Base-by-base conservation (phyloP, 2,888 invertebrate species). In the Ephialtes manifestator region DNA sequence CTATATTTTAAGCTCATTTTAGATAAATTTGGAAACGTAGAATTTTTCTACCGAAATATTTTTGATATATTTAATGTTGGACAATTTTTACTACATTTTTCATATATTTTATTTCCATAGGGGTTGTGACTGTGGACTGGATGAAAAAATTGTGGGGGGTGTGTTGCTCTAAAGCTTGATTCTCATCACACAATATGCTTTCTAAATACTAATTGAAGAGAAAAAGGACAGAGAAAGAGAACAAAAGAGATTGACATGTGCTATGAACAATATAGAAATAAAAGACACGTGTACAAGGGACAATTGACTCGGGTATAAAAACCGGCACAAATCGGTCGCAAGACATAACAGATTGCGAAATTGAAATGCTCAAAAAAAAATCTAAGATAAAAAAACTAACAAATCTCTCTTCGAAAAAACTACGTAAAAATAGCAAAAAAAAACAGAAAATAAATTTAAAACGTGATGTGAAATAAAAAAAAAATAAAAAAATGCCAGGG, bases 301-400 rank as follows among this genome's bases (percentile, higher is more conserved):
- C 84, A 63, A 78, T 80, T 20, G 63, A 80, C 71, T 83, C 53
- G 60, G 39, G 75, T 58, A 46, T 28, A n/a, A 67, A 24, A 67
- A 75, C 83, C 83, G 83, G 70, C 74, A 76, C 43, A 80, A 80
- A 84, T 71, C 79, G 63, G 18, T 79, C 80, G 70, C 80, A 80
- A 84, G 71, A 71, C 83, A 82, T 24, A 55, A 82, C 77, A 60
- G 53, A 79, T 63, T 83, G 80, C 76, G 74, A 79, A 83, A 68
- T 55, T 35, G 39, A 63, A 67, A 55, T 82, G 65, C 71, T 58
- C 10, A 39, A 63, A 63, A 39, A 63, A 63, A 63, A 39, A 35
- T n/a, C 43, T 68, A 84, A 63, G 11, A n/a, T 58, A 24, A 70
- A 60, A 72, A 70, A 78, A n/a, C 35, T 51, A 68, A 68, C 11